These are phyloP conservation scores for Amblyopsis hoosieri DNA, from an alignment of 2,797 vertebrate species.

Conservation along the genomic window DNA sequence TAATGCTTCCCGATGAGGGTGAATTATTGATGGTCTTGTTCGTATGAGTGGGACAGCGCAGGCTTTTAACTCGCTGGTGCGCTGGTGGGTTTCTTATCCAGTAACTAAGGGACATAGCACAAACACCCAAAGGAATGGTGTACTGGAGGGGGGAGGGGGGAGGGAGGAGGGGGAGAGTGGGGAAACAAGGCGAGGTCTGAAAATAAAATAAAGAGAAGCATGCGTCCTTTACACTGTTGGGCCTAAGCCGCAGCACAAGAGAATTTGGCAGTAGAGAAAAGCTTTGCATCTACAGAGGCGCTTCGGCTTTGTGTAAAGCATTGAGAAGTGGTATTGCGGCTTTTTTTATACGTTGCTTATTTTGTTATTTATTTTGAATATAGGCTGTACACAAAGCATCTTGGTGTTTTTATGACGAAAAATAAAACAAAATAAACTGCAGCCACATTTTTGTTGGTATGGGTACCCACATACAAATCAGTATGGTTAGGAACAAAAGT, in stretches of 20 bases:
- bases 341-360: conserved; percentile 44
- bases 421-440: background rate
- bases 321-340: conserved; percentile 41
- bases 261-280: conserved; percentile 62
- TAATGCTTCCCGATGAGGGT: conserved; percentile 77
- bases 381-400: conserved; percentile 17
- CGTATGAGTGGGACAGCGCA: conserved; percentile 72
- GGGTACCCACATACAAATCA: conserved; percentile 16
- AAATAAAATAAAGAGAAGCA: conserved; percentile 72
- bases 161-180: conserved; percentile 32
- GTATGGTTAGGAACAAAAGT: background rate
- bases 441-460: conserved; percentile 22
- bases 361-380: conserved; percentile 45
- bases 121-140: conserved; percentile 81
- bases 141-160: conserved; percentile 61
- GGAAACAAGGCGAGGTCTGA: conserved; percentile 29
- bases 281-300: conserved; percentile 52
- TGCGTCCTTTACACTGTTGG: conserved; percentile 64
- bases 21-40: conserved; percentile 82
- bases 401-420: conserved; percentile 5
- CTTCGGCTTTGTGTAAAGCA: conserved; percentile 51
- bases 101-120: conserved; percentile 80
- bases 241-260: conserved; percentile 60
- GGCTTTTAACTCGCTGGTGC: conserved; percentile 78
- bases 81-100: conserved; percentile 61